Conservation (phyloP, 2,888 invertebrate species). For the Antheraea assamensis region DNA sequence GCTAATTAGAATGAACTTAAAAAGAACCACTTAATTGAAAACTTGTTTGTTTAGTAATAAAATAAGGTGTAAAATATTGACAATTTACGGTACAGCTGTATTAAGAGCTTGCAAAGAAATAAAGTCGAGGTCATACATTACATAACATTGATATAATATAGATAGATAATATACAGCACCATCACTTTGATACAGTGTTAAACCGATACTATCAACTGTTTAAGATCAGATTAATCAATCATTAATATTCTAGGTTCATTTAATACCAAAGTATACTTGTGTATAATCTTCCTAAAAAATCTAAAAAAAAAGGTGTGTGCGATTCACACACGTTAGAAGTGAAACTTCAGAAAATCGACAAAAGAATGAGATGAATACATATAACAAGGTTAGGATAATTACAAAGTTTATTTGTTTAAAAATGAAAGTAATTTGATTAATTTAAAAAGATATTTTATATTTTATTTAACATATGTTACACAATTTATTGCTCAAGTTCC, state of each 20-base stretch:
- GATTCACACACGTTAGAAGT: no score
- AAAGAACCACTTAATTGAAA: neutral
- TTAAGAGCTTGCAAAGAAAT: neutral
- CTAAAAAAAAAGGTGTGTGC: no score
- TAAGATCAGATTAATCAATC: neutral
- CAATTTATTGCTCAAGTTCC: no score
- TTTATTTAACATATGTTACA: no score
- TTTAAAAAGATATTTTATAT: no score
- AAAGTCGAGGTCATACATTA: neutral
- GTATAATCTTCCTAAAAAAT: no score
- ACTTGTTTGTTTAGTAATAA: neutral
- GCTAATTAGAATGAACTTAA: neutral
- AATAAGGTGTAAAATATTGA: neutral
- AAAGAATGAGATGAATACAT: no score
- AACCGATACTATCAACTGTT: neutral
- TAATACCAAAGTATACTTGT: no score
- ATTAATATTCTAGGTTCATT: neutral
- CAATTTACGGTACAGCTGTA: neutral
- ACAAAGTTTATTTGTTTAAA: no score
- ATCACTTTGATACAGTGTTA: neutral
- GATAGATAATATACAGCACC: neutral
- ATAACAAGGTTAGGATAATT: no score
- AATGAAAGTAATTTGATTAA: no score
- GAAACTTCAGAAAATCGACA: no score
- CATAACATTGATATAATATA: slow-evolving; percentile 1